These are phyloP conservation scores for Drosophila ohnishii DNA, from an alignment of 1,140 invertebrate species.

Conservation along the genomic window DNA sequence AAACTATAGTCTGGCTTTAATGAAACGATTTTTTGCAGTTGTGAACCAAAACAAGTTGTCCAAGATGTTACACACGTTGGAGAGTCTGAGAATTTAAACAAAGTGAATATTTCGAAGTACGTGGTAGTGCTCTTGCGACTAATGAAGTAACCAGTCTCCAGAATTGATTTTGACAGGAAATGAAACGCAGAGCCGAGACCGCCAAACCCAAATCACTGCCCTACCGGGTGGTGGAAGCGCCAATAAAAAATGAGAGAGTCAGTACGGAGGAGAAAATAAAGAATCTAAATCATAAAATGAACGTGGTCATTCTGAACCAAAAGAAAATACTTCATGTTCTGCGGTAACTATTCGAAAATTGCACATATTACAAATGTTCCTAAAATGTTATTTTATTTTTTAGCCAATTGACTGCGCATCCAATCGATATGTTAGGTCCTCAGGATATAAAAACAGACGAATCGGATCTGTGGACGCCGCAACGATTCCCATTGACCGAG, in stretches of 20 bases:
- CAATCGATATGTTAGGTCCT: neutral
- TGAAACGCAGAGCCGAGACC: constrained; percentile 13
- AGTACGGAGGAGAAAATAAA: constrained; percentile 29
- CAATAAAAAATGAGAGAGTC: neutral
- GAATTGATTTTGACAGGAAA: neutral
- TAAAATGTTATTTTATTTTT: too few relatives aligned
- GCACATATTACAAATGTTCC: too few relatives aligned
- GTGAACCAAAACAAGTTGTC: neutral
- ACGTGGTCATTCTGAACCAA: constrained; percentile 32
- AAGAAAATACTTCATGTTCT: constrained; percentile 27
- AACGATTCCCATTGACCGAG: constrained; percentile 27
- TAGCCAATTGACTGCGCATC: constrained; percentile 11
- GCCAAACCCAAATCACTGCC: constrained; percentile 1
- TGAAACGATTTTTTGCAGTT: neutral
- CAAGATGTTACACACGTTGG: neutral
- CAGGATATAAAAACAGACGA: neutral
- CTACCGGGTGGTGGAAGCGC: constrained; percentile 5
- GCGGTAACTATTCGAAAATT: constrained; percentile 3
- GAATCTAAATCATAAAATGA: constrained; percentile 36
- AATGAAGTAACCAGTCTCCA: constrained; percentile 1
- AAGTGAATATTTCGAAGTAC: neutral
- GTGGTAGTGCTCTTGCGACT: neutral
- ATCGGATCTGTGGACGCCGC: neutral
- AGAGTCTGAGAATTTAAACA: too few relatives aligned
- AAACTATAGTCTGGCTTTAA: neutral